Conservation (phyloP, 2,113 vertebrate species). For the Rattus norvegicus region DNA sequence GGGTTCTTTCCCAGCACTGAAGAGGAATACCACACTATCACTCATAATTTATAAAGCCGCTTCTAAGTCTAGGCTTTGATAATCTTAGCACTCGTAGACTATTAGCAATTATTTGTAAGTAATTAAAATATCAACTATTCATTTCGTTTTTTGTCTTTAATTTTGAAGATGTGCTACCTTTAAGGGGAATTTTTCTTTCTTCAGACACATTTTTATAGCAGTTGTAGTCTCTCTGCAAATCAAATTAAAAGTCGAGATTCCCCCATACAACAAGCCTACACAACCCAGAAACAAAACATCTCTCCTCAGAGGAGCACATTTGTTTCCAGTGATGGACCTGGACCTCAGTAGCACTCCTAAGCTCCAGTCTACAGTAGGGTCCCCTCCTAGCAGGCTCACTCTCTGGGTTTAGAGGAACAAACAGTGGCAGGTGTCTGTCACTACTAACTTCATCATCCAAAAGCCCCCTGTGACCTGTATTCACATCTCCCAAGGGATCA, state of each 20-base stretch:
- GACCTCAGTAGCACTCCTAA: not conserved
- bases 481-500: not conserved
- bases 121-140: not conserved
- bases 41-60: not conserved
- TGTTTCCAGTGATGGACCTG: not conserved
- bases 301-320: not conserved
- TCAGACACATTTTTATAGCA: not conserved
- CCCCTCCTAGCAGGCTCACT: not conserved
- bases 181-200: not conserved
- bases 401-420: not conserved
- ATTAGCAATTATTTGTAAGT: not conserved
- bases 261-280: no score
- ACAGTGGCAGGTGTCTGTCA: not conserved
- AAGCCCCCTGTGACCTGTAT: not conserved
- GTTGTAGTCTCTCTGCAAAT: not conserved
- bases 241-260: not conserved
- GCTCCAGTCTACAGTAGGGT: not conserved
- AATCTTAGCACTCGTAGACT: not conserved
- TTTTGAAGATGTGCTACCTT: not conserved
- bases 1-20: not conserved
- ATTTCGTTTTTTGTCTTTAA: conserved; percentile 1
- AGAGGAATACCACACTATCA: not conserved
- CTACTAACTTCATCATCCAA: not conserved
- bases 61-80: not conserved
- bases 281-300: not conserved